Evolutionary conservation across 2,797 vertebrate species (phyloP).

Genomic region (Artibeus jamaicensis): DNA sequence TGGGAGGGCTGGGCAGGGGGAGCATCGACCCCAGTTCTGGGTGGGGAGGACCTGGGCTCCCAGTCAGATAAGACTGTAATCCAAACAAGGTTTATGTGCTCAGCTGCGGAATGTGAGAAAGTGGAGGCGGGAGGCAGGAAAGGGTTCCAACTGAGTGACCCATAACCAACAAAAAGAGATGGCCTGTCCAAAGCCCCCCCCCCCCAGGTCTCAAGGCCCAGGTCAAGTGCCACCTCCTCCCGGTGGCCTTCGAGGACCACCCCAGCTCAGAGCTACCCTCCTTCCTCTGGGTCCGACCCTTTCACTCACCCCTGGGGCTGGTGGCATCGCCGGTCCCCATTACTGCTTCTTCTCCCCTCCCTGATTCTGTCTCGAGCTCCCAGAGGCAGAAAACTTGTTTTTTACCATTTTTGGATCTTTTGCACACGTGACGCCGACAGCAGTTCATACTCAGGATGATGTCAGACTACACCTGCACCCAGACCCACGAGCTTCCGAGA

Average conservation of each 20-base stretch:
- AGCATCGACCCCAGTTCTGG: not conserved
- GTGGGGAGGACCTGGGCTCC: not conserved
- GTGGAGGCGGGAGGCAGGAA: not conserved
- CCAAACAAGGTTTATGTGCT: constrained; percentile 41
- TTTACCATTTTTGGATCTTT: not conserved
- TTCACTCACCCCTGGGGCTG: not conserved
- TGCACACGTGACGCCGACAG: too few relatives aligned
- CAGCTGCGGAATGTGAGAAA: constrained; percentile 2
- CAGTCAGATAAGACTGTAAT: not conserved
- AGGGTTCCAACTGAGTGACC: not conserved
- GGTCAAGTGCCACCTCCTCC: not conserved
- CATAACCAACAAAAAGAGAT: not conserved
- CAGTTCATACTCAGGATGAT: not conserved
- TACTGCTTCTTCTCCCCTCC: not conserved
- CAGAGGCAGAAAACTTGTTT: not conserved
- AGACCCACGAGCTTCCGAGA: not conserved
- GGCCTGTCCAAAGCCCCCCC: not conserved
- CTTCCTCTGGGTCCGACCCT: not conserved
- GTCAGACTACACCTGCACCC: not conserved
- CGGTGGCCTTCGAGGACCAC: not conserved
- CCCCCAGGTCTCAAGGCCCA: not conserved
- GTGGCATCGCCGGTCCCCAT: not conserved
- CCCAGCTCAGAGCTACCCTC: not conserved
- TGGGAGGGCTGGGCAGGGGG: not conserved
- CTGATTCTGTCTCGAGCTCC: not conserved